Evolutionary conservation across 2,113 vertebrate genomes (phyloP).

Genomic region (Aegithalos caudatus): DNA sequence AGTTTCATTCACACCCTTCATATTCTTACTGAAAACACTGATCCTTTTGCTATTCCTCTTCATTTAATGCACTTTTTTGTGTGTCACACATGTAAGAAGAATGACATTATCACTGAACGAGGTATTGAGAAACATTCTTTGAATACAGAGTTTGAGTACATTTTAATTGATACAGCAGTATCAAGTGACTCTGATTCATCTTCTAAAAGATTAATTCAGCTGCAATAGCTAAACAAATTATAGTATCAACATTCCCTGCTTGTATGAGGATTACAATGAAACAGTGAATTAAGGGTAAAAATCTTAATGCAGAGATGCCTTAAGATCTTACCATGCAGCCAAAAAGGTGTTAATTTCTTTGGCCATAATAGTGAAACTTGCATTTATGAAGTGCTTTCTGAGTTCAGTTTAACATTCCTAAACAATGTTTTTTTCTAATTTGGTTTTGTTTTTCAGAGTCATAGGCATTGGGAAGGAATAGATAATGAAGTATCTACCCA

Average conservation of each 20-base stretch:
- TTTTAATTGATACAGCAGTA: background rate
- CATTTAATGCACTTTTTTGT: background rate
- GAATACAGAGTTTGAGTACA: background rate
- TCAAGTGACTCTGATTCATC: background rate
- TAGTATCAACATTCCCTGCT: background rate
- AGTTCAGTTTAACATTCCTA: background rate
- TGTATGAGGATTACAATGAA: background rate
- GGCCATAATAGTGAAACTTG: background rate
- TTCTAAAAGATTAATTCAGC: background rate
- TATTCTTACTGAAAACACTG: background rate
- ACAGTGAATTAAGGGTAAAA: background rate
- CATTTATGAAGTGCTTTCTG: background rate
- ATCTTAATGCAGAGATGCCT: background rate
- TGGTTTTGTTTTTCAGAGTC: background rate
- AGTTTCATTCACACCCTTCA: background rate
- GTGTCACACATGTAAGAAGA: background rate
- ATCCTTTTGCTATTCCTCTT: background rate
- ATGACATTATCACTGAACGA: background rate
- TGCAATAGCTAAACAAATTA: background rate
- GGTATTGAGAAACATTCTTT: background rate
- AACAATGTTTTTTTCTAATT: background rate
- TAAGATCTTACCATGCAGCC: background rate
- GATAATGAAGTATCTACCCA: constrained; percentile 76
- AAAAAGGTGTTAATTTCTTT: background rate
- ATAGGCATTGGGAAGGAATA: background rate